Conservation (phyloP, 2,888 invertebrate genomes). For the Prosapia bicincta region DNA sequence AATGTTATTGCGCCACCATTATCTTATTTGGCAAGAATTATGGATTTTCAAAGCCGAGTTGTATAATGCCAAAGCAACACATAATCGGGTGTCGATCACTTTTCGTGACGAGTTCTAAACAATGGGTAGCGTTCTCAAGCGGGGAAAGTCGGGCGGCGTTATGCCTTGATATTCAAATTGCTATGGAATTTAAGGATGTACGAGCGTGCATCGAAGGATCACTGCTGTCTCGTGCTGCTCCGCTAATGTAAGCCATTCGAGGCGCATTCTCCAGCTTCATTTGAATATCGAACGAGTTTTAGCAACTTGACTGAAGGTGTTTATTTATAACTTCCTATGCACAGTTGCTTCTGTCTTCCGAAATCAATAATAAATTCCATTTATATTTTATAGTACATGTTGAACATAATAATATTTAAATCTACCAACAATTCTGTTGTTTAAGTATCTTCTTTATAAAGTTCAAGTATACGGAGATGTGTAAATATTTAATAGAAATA, state of each 20-base stretch:
- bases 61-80: not conserved
- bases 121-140: not conserved
- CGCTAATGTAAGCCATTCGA: not conserved
- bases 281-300: not conserved
- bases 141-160: not conserved
- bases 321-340: not conserved
- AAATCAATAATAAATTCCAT: too few relatives aligned
- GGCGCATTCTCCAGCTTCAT: not conserved
- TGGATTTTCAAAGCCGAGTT: not conserved
- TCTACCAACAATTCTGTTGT: too few relatives aligned
- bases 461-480: too few relatives aligned
- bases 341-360: not conserved
- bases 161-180: not conserved
- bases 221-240: not conserved
- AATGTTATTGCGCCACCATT: not conserved
- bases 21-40: not conserved
- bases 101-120: not conserved
- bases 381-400: too few relatives aligned
- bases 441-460: too few relatives aligned
- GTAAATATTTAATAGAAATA: too few relatives aligned
- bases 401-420: too few relatives aligned
- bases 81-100: not conserved
- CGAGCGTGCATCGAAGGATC: not conserved
- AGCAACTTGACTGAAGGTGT: not conserved
- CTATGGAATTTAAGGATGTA: not conserved